A percentile compares a stretch with the other conserved stretches of the same genome.
Conservation (phyloP, 2,797 vertebrate species). For the Botia almorhae region DNA sequence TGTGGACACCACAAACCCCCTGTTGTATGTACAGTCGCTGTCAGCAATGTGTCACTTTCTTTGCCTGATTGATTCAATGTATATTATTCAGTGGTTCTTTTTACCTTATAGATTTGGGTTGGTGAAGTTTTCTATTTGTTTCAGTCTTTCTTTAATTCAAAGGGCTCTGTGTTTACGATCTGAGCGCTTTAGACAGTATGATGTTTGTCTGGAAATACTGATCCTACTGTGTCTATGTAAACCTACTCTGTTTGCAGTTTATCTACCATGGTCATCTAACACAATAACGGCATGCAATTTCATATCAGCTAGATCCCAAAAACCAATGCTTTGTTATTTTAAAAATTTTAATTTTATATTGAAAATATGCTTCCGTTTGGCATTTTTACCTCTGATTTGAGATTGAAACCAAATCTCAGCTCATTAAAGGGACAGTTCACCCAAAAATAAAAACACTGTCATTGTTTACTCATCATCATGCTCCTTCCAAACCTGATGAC, state of each 20-base stretch:
- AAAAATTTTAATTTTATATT: too few relatives aligned
- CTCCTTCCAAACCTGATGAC: too few relatives aligned
- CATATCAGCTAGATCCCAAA: constrained; percentile 10
- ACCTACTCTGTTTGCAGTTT: constrained; percentile 9
- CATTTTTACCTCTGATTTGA: not conserved
- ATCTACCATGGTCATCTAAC: constrained; percentile 8
- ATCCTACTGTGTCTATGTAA: constrained; percentile 6
- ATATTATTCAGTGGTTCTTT: constrained; percentile 71
- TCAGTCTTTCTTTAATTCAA: constrained; percentile 60
- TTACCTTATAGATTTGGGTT: constrained; percentile 78
- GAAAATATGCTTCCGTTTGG: not conserved
- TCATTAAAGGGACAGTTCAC: not conserved
- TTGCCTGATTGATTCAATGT: constrained; percentile 71
- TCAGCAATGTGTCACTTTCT: constrained; percentile 74
- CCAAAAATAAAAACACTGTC: not conserved
- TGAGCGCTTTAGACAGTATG: constrained; percentile 14
- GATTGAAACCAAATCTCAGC: not conserved
- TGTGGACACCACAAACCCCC: constrained; percentile 68
- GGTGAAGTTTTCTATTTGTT: constrained; percentile 76
- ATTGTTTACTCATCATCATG: not conserved
- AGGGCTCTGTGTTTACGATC: constrained; percentile 31
- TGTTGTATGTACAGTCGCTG: constrained; percentile 73
- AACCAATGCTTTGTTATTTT: too few relatives aligned
- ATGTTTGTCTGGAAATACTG: constrained; percentile 5
- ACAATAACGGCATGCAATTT: constrained; percentile 4